Evolutionary conservation across 2,113 vertebrate genomes (phyloP).

Genomic region (Polypterus senegalus): DNA sequence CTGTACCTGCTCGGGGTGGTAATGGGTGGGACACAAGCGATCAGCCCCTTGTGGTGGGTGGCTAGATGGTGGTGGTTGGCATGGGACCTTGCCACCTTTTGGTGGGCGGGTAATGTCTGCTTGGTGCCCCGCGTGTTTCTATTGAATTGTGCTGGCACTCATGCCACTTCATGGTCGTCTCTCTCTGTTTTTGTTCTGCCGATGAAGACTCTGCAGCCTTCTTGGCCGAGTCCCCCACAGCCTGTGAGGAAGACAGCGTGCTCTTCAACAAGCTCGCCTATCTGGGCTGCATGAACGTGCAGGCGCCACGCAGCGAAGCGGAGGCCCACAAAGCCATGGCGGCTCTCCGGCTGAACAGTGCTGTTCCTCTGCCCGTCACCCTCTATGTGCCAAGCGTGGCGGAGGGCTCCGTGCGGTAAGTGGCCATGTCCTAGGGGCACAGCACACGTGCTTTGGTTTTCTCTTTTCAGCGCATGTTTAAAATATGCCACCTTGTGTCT

Average conservation of each 20-base stretch:
- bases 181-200: conserved; percentile 11
- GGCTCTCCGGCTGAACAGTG: conserved; percentile 65
- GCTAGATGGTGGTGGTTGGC: too few relatives aligned
- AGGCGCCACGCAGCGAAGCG: conserved; percentile 74
- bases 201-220: conserved; percentile 38
- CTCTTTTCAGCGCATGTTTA: too few relatives aligned
- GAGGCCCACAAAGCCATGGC: conserved; percentile 84
- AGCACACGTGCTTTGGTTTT: too few relatives aligned
- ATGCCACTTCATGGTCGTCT: too few relatives aligned
- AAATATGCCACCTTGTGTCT: too few relatives aligned
- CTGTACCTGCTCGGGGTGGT: too few relatives aligned
- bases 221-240: conserved; percentile 14
- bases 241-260: conserved; percentile 80
- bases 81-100: too few relatives aligned
- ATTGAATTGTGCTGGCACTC: neutral
- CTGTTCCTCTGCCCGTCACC: conserved; percentile 65
- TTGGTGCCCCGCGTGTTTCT: neutral
- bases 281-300: conserved; percentile 83
- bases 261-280: conserved; percentile 92
- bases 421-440: too few relatives aligned
- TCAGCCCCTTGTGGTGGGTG: too few relatives aligned
- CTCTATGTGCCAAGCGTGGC: conserved; percentile 83
- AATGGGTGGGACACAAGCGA: too few relatives aligned
- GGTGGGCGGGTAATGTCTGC: neutral
- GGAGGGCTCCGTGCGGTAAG: conserved; percentile 87